phyloP scores from a whole-genome alignment of 1,140 invertebrate genomes.

The Manduca sexta region DNA sequence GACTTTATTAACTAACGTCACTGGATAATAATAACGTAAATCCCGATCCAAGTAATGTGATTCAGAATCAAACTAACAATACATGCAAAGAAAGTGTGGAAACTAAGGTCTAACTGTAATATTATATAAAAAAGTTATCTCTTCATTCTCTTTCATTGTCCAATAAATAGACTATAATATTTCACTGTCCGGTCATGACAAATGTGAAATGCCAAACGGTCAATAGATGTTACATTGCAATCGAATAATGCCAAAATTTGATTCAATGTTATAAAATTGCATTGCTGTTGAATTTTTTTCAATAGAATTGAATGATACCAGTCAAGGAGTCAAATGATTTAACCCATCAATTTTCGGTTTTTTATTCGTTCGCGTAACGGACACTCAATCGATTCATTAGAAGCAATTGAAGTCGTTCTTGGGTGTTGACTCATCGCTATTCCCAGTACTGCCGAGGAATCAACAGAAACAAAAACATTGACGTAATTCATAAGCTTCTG shows the following conservation, averaged over 20 bases:
- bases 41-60: too few relatives aligned
- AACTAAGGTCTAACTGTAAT: too few relatives aligned
- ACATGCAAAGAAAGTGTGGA: too few relatives aligned
- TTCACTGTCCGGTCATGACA: neutral
- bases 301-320: slow-evolving; percentile 22
- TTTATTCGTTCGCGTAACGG: slow-evolving; percentile 12
- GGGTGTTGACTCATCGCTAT: slow-evolving; percentile 18
- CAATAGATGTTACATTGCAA: slow-evolving; percentile 11
- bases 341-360: slow-evolving; percentile 26
- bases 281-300: slow-evolving; percentile 6
- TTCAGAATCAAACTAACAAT: too few relatives aligned
- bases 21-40: too few relatives aligned
- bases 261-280: slow-evolving; percentile 2
- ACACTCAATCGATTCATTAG: slow-evolving; percentile 22
- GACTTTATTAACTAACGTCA: too few relatives aligned
- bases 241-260: slow-evolving; percentile 11
- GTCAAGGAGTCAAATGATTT: slow-evolving; percentile 30
- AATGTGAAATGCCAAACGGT: neutral
- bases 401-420: slow-evolving; percentile 26
- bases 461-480: neutral
- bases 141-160: too few relatives aligned
- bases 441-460: neutral
- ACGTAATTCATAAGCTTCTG: neutral
- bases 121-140: too few relatives aligned
- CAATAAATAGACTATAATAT: neutral